phyloP scores from a whole-genome alignment of 2,113 vertebrate species.

The Plecotus auritus region DNA sequence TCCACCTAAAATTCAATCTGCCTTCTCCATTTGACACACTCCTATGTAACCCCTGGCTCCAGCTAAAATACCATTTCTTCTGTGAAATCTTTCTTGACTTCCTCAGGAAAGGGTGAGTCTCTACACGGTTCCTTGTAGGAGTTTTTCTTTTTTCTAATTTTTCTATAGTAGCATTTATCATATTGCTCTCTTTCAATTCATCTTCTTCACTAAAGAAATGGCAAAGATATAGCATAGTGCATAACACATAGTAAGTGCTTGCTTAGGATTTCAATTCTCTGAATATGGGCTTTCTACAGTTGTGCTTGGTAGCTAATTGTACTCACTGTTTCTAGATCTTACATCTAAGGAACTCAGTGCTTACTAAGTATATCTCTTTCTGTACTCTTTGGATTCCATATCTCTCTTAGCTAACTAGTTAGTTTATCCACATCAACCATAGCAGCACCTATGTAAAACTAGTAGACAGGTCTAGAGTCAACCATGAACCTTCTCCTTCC shows the following conservation, averaged over 20 bases:
- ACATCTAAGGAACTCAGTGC: not conserved
- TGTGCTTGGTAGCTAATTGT: not conserved
- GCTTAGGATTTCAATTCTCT: not conserved
- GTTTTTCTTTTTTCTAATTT: not conserved
- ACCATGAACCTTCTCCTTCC: not conserved
- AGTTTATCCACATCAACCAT: not conserved
- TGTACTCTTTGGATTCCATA: not conserved
- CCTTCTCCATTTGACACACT: not conserved
- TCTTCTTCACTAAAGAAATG: not conserved
- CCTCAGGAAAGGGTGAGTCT: not conserved
- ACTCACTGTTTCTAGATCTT: not conserved
- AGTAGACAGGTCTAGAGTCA: not conserved
- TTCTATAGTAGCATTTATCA: not conserved
- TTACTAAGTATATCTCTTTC: not conserved
- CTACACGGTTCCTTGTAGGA: not conserved
- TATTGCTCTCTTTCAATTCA: not conserved
- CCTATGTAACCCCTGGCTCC: not conserved
- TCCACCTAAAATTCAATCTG: not conserved
- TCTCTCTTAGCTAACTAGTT: not conserved
- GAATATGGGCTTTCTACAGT: not conserved
- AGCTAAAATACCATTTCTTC: not conserved
- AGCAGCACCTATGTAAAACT: not conserved
- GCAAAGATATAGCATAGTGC: not conserved
- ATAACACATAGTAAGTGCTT: not conserved
- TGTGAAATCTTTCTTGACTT: not conserved